These are phyloP conservation scores for Aegithalos caudatus DNA, from an alignment of 2,113 vertebrate species.

Conservation along the genomic window DNA sequence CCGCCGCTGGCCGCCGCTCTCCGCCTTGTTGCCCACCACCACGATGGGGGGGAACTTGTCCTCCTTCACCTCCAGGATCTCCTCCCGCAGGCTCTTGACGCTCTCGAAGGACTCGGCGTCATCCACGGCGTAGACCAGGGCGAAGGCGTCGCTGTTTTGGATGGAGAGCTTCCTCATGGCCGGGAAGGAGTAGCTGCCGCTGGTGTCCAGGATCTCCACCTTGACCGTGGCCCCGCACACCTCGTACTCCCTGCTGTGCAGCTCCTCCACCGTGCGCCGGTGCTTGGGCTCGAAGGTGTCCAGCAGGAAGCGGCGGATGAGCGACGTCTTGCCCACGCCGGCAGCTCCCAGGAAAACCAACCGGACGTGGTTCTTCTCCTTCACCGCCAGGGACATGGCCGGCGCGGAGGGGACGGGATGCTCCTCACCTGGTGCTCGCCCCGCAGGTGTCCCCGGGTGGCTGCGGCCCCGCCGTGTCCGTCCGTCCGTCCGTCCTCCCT, in stretches of 20 bases:
- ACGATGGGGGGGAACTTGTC: slow-evolving; percentile 86
- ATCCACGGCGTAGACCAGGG: slow-evolving; percentile 86
- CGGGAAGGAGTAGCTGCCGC: slow-evolving; percentile 90
- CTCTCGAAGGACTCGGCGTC: slow-evolving; percentile 85
- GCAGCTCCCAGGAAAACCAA: slow-evolving; percentile 88
- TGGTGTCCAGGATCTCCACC: slow-evolving; percentile 90
- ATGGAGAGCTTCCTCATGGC: slow-evolving; percentile 92
- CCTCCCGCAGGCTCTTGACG: slow-evolving; percentile 82
- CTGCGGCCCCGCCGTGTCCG: background rate
- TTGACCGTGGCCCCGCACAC: slow-evolving; percentile 80
- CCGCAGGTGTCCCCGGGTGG: background rate
- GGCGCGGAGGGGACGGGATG: background rate
- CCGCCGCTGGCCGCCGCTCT: slow-evolving; percentile 68
- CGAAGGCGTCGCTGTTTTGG: slow-evolving; percentile 88
- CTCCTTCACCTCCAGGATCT: slow-evolving; percentile 89
- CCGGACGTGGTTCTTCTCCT: slow-evolving; percentile 86
- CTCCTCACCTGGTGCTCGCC: background rate
- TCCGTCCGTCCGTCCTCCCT: background rate
- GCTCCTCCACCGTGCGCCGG: slow-evolving; percentile 88
- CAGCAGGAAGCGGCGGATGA: slow-evolving; percentile 86
- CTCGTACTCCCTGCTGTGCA: slow-evolving; percentile 88
- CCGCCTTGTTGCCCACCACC: slow-evolving; percentile 89
- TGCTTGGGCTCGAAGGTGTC: slow-evolving; percentile 89
- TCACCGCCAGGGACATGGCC: slow-evolving; percentile 82
- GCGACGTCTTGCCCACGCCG: slow-evolving; percentile 86